Evolutionary conservation across 2,888 invertebrate species (phyloP).

Genomic region (Osmoderma eremita): DNA sequence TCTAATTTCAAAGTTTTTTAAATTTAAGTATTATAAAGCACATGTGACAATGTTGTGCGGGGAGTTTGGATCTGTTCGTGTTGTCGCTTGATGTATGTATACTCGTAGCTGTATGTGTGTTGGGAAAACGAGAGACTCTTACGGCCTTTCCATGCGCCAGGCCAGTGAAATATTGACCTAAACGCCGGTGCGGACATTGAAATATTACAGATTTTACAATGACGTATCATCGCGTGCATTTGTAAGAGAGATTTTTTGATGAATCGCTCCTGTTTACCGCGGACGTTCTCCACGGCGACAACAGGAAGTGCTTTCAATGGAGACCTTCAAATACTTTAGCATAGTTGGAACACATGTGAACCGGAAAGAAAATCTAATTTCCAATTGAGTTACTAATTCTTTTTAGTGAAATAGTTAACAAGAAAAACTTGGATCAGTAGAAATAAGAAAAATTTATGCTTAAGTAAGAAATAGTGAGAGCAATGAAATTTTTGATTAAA

Average conservation of each 20-base stretch:
- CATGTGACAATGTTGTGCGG: background rate
- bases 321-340: conserved; percentile 27
- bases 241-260: conserved; percentile 63
- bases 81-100: background rate
- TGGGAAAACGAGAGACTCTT: conserved; percentile 29
- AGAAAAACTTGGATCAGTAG: too few relatives aligned
- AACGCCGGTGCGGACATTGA: conserved; percentile 61
- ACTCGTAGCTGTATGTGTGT: conserved; percentile 1
- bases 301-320: conserved; percentile 30
- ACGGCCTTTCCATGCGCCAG: conserved; percentile 34
- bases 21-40: too few relatives aligned
- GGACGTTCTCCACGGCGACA: conserved; percentile 28
- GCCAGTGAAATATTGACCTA: conserved; percentile 61
- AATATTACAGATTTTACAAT: conserved; percentile 61
- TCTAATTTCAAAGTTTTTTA: too few relatives aligned
- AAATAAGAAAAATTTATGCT: too few relatives aligned
- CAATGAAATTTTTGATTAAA: too few relatives aligned
- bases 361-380: too few relatives aligned
- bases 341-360: too few relatives aligned
- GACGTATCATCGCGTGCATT: conserved; percentile 64
- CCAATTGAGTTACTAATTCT: too few relatives aligned
- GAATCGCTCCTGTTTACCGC: conserved; percentile 54
- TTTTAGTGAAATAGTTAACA: too few relatives aligned
- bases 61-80: background rate
- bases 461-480: too few relatives aligned